Conservation (phyloP, 53 echinoderm and acorn worm species). For the Astropecten irregularis region DNA sequence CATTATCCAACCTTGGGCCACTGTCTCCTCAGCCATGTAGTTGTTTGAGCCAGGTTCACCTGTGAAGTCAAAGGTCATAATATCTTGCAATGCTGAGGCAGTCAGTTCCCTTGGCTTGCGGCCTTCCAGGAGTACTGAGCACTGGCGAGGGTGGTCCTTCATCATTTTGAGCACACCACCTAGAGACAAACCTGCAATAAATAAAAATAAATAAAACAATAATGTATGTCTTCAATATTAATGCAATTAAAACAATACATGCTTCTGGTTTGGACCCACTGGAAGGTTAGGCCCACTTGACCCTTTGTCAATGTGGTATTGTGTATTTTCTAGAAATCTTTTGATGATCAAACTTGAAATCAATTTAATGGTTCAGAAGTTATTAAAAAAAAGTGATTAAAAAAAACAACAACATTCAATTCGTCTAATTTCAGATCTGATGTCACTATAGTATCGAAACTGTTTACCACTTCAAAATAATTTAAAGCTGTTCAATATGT, state of each 20-base stretch:
- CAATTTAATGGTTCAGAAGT: too few species aligned
- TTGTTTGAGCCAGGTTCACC: not conserved
- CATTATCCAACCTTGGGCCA: constrained; percentile 2
- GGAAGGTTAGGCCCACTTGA: not conserved
- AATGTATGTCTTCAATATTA: not conserved
- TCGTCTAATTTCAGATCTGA: too few species aligned
- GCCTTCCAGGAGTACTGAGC: not conserved
- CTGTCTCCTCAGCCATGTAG: not conserved
- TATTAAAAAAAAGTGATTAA: too few species aligned
- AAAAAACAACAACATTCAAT: too few species aligned
- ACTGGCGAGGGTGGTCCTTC: not conserved
- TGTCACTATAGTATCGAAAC: too few species aligned
- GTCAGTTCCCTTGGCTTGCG: constrained; percentile 1
- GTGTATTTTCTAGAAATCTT: not conserved
- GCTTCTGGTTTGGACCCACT: not conserved
- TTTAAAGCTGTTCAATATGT: too few species aligned
- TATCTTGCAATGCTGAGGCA: not conserved
- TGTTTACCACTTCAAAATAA: too few species aligned
- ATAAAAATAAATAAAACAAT: not conserved
- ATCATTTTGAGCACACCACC: not conserved
- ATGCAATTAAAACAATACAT: not conserved
- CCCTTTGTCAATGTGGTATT: not conserved
- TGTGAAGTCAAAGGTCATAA: not conserved
- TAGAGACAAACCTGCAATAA: not conserved
- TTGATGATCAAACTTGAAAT: not conserved